Evolutionary conservation across 1,140 invertebrate species (phyloP), one percentile per base, ranked within the genome.

Genomic region (Drosophila kanapiae): DNA sequence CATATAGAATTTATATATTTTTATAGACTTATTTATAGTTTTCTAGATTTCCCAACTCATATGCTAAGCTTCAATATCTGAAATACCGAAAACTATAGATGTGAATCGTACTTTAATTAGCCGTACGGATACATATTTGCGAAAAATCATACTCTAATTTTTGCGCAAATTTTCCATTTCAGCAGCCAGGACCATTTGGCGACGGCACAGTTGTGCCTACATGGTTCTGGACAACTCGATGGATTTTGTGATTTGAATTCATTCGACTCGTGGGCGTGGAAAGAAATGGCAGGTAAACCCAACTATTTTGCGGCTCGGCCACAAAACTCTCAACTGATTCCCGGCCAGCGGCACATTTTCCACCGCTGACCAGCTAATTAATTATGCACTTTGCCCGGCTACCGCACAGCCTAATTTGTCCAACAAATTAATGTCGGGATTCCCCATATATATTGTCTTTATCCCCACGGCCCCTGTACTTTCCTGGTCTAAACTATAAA

Each of bases 181-280:
- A 81, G 67, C 78, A 77, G 81, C 82, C 63, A 70, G 77, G n/a
- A 88, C 85, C n/a, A 80, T 88, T 80, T 90, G 88, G 82, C 87
- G 91, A 72, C 82, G 91, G 43, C 84, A 85, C 77, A 92, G 82
- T 67, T 78, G 74, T 71, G 80, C 83, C 56, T 92, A 92, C 69
- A 90, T 90, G 54, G 68, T 92, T 49, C 67, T 92, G 75, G 91
- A 92, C 78, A 80, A 92, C 75, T 80, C 82, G 43, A 92, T 91
- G 91, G 91, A 92, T 86, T 88, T 91, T 81, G 78, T 88, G 74
- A 80, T 92, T 72, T 92, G 77, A 92, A 79, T 69, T 67, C 65
- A 59, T 59, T 38, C 6, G 7, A 27, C 27, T 3, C 16, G 6
- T 23, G 31, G 13, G 23, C 16, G 18, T 35, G 43, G 59, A 51